Evolutionary conservation across 2,888 invertebrate genomes (phyloP).

Genomic region (Megaustenia siamemsis): DNA sequence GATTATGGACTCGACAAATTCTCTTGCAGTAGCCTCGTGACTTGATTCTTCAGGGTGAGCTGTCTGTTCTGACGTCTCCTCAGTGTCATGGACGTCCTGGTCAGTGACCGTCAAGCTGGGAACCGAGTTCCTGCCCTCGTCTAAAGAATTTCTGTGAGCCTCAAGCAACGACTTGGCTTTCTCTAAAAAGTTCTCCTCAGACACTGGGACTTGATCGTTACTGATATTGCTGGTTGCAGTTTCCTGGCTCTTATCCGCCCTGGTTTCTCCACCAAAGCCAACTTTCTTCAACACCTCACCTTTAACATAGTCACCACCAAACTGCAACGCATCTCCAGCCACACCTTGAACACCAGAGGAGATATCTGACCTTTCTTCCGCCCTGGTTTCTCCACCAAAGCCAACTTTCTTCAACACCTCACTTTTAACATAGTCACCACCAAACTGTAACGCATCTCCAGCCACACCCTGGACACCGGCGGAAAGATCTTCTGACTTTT

Average conservation of each 20-base stretch:
- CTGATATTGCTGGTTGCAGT: neutral
- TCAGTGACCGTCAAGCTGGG: neutral
- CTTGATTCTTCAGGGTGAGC: neutral
- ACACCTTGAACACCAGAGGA: too few relatives aligned
- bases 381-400: too few relatives aligned
- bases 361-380: too few relatives aligned
- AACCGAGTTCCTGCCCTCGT: neutral
- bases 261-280: neutral
- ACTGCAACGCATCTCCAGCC: conserved; percentile 25
- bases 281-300: conserved; percentile 26
- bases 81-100: neutral
- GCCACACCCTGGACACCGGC: too few relatives aligned
- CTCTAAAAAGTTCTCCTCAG: conserved; percentile 36
- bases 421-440: too few relatives aligned
- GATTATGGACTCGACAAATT: conserved; percentile 41
- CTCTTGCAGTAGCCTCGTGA: conserved; percentile 41
- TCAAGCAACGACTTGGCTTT: conserved; percentile 42
- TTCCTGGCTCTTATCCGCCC: neutral
- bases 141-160: conserved; percentile 42
- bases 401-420: too few relatives aligned
- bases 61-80: neutral
- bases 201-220: neutral
- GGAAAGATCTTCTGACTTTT: too few relatives aligned
- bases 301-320: conserved; percentile 10
- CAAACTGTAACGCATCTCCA: too few relatives aligned